phyloP scores from a whole-genome alignment of 2,113 vertebrate genomes.

The Rhinoderma darwinii region DNA sequence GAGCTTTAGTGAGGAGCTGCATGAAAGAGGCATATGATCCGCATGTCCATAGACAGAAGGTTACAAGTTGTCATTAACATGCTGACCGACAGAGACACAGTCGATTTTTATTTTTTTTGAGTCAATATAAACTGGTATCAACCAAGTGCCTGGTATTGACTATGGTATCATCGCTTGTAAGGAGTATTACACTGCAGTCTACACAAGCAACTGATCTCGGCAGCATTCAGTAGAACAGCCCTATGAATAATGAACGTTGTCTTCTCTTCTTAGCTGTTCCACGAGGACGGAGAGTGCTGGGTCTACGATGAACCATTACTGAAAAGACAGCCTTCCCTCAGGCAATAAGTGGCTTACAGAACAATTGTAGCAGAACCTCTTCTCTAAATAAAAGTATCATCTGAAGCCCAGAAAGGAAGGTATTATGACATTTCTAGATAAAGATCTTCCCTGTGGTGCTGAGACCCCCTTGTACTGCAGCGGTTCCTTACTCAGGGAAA shows the following conservation, averaged over 20 bases:
- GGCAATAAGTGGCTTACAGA: constrained; percentile 73
- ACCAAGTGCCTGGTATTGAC: too few relatives aligned
- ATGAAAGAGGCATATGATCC: too few relatives aligned
- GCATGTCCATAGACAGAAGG: too few relatives aligned
- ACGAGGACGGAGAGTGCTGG: constrained; percentile 98
- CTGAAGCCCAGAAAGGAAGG: constrained; percentile 28
- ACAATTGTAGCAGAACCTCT: constrained; percentile 24
- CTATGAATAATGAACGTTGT: background rate
- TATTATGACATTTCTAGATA: constrained; percentile 12
- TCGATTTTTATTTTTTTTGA: too few relatives aligned
- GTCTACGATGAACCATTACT: constrained; percentile 95
- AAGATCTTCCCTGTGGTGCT: constrained; percentile 37
- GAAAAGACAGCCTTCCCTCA: constrained; percentile 85
- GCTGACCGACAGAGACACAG: too few relatives aligned
- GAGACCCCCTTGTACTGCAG: constrained; percentile 70
- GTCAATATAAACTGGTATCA: too few relatives aligned
- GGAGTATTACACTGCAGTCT: too few relatives aligned
- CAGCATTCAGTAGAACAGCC: background rate
- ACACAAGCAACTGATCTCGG: background rate
- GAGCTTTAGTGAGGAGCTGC: too few relatives aligned
- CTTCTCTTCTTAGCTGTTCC: constrained; percentile 82
- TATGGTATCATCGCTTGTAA: too few relatives aligned
- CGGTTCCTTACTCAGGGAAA: constrained; percentile 85
- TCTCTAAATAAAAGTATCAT: background rate
- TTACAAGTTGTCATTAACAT: too few relatives aligned